phyloP scores from a whole-genome alignment of 2,797 vertebrate species.

The Hybognathus amarus region DNA sequence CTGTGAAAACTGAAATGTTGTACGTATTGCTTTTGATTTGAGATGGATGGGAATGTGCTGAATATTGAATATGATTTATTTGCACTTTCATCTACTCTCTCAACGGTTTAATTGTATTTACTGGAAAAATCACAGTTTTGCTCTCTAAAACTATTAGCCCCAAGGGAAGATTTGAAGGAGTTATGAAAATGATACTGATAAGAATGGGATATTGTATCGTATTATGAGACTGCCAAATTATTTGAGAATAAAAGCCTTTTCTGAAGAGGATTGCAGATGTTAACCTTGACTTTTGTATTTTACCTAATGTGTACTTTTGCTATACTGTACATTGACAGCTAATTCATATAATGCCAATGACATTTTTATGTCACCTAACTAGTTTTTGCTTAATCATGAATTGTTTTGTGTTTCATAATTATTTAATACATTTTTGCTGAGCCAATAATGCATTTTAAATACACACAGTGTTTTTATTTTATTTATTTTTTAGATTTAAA shows the following conservation, averaged over 20 bases:
- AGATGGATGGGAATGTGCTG: constrained; percentile 21
- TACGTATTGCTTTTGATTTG: not conserved
- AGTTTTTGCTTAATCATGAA: not conserved
- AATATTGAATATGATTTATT: constrained; percentile 17
- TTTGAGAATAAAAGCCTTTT: constrained; percentile 9
- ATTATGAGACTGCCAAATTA: not conserved
- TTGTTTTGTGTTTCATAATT: not conserved
- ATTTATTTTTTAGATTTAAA: not conserved
- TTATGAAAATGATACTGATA: constrained; percentile 5
- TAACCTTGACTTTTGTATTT: not conserved
- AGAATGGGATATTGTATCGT: not conserved
- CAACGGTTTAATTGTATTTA: constrained; percentile 10
- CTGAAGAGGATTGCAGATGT: not conserved
- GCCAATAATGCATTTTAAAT: not conserved
- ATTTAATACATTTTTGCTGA: not conserved
- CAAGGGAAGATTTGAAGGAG: not conserved
- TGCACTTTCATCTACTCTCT: not conserved
- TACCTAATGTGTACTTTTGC: not conserved
- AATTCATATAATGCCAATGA: not conserved
- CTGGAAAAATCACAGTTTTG: constrained; percentile 13
- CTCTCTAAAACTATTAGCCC: constrained; percentile 12
- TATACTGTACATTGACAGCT: not conserved
- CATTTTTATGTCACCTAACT: too few species aligned
- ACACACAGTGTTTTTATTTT: too few species aligned
- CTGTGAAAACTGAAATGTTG: constrained; percentile 10